These are phyloP conservation scores for Nomada fucata DNA, from an alignment of 2,888 invertebrate genomes.

Conservation along the genomic window DNA sequence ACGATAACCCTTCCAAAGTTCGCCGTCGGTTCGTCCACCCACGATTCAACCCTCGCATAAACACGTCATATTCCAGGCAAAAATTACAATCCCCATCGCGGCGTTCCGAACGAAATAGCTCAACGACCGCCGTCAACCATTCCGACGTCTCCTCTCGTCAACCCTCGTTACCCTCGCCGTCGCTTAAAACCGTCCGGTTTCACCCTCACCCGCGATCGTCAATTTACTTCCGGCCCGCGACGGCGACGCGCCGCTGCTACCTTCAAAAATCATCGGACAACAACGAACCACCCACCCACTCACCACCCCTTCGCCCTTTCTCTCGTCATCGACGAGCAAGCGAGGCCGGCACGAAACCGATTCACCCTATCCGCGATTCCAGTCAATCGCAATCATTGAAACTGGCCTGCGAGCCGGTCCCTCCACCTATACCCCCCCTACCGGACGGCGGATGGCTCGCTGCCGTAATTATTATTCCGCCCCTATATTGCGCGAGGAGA, in stretches of 20 bases:
- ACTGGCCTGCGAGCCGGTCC: conserved; percentile 52
- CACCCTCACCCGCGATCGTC: neutral
- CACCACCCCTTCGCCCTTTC: neutral
- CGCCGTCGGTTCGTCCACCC: too few species aligned
- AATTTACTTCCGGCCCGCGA: neutral
- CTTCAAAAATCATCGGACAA: conserved; percentile 34
- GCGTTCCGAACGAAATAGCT: too few species aligned
- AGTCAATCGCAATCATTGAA: conserved; percentile 70
- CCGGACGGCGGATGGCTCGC: conserved; percentile 37
- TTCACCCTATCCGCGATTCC: conserved; percentile 40
- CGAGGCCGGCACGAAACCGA: neutral
- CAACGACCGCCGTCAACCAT: too few species aligned
- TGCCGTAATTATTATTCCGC: conserved; percentile 74
- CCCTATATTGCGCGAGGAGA: conserved; percentile 78
- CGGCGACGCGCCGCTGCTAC: neutral
- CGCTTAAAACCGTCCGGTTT: neutral
- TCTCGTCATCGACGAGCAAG: conserved; percentile 34
- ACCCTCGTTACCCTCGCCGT: neutral
- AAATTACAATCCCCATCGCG: too few species aligned
- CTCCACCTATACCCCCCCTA: conserved; percentile 28
- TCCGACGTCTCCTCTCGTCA: too few species aligned
- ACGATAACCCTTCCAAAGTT: too few species aligned
- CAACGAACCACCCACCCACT: neutral
- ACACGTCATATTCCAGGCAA: too few species aligned
- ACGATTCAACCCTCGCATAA: too few species aligned